Base-by-base conservation (phyloP, 2,113 vertebrate species). In the Arvicanthis niloticus region DNA sequence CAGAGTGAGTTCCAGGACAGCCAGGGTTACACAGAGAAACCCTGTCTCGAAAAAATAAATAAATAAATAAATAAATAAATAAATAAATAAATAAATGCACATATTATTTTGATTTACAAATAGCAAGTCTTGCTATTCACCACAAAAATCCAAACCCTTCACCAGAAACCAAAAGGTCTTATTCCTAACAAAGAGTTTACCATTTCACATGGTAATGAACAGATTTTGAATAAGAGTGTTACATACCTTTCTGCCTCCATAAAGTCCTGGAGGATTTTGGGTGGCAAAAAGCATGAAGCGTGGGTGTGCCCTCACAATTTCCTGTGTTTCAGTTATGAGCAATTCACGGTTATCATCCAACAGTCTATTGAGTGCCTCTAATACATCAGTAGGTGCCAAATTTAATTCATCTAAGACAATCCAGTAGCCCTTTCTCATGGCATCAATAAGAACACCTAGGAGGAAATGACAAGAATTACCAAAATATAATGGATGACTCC, bases 381-480 rank as follows among this genome's bases (percentile, higher is more conserved):
- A 98, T 60, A 99, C 99, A 95, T 99, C 99, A 0, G 99, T 99
- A 91, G 99, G 99, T 77, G 99, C 99, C 93, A 99, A 98, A 97
- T 99, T 99, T 97, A 99, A 97, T 97, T 99, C 99, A 89, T 99
- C 99, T 45, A 99, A 98, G 95, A 99, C 99, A 75, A 99, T 99
- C 99, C 99, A 99, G 98, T 99, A 99, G 80, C 99, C 99, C 93
- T 99, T 99, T 96, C 99, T 99, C 99, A 99, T 99, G 78, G 99
- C 99, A 96, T 99, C 99, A 91, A 99, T 99, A 90, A 99, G 99
- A 89, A 99, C 97, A 12, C 99, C 99, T 99, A 97, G 13, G 3
- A 89, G 90, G 26, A 15, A 92, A 98, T 0, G 77, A 96, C 68
- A 42, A 77, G 51, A 76, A 82, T 97, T 78, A 93, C 13, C 65